These are phyloP conservation scores for Laterallus jamaicensis DNA, from an alignment of 2,113 vertebrate genomes.

Conservation along the genomic window DNA sequence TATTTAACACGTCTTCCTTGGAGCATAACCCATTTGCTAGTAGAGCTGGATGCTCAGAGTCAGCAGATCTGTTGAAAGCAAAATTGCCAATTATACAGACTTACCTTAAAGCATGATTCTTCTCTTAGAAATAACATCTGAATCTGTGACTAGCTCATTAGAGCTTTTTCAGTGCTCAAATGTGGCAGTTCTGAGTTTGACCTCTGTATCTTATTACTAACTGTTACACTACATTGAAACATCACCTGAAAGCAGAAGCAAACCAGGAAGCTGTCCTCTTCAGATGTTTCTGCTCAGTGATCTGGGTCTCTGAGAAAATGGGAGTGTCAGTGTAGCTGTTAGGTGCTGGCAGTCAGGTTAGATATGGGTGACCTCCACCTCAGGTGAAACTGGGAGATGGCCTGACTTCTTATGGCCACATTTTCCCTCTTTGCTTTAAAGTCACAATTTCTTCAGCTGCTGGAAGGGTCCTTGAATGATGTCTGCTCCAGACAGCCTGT, in stretches of 20 bases:
- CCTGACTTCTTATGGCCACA: not conserved
- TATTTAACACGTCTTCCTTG: not conserved
- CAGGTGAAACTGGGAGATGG: not conserved
- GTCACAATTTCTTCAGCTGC: not conserved
- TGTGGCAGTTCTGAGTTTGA: not conserved
- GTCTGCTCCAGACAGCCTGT: fast-evolving
- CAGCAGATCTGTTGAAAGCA: not conserved
- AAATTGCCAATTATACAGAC: not conserved
- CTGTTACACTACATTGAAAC: not conserved
- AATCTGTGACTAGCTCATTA: not conserved
- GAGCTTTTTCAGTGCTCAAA: not conserved
- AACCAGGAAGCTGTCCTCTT: not conserved
- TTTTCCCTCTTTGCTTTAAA: not conserved
- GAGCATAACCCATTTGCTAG: fast-evolving
- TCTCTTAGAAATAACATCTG: not conserved
- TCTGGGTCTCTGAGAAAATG: not conserved
- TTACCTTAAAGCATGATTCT: not conserved
- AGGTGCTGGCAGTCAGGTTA: not conserved
- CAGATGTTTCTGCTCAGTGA: not conserved
- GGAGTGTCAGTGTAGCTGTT: fast-evolving
- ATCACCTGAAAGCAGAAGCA: not conserved
- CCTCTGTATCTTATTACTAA: not conserved
- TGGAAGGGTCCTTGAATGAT: not conserved
- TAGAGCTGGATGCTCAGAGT: not conserved
- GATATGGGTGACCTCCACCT: fast-evolving